phyloP scores from a whole-genome alignment of 1,140 invertebrate species.

The Zaprionus davidi region DNA sequence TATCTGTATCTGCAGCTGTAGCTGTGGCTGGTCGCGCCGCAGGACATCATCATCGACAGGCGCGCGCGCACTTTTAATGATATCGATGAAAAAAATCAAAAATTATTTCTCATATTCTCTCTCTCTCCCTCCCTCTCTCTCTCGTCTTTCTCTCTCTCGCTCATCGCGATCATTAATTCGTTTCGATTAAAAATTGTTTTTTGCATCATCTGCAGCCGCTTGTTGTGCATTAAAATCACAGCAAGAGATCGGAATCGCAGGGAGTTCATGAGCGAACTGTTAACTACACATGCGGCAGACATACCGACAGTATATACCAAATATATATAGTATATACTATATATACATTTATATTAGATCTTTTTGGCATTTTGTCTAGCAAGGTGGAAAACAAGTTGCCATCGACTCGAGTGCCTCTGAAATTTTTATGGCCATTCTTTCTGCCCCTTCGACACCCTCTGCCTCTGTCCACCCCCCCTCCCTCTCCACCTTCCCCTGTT shows the following conservation, averaged over 20 bases:
- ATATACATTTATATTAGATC: conserved; percentile 10
- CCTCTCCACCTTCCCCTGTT: too few relatives aligned
- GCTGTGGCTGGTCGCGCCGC: conserved; percentile 53
- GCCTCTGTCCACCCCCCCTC: not conserved
- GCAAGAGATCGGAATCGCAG: conserved; percentile 52
- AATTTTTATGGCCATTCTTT: conserved; percentile 62
- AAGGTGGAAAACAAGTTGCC: conserved; percentile 70
- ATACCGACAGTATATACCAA: conserved; percentile 4
- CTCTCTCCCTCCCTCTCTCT: conserved; percentile 53
- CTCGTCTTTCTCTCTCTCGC: conserved; percentile 58
- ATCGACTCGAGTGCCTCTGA: conserved; percentile 67
- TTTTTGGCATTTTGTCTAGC: conserved; percentile 72
- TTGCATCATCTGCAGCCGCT: conserved; percentile 70
- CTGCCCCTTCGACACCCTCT: conserved; percentile 6
- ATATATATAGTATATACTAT: conserved; percentile 18
- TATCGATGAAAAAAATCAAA: conserved; percentile 73
- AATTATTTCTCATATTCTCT: conserved; percentile 67
- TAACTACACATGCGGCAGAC: conserved; percentile 11
- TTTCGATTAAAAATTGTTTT: conserved; percentile 78
- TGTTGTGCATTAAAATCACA: conserved; percentile 83
- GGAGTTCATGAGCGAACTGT: conserved; percentile 23
- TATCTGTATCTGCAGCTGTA: conserved; percentile 23
- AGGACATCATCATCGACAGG: conserved; percentile 78
- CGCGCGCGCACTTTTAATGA: conserved; percentile 78
- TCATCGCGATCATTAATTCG: conserved; percentile 66